Conservation (phyloP, 2,888 invertebrate species). For the Hemicrepidius hirtus region DNA sequence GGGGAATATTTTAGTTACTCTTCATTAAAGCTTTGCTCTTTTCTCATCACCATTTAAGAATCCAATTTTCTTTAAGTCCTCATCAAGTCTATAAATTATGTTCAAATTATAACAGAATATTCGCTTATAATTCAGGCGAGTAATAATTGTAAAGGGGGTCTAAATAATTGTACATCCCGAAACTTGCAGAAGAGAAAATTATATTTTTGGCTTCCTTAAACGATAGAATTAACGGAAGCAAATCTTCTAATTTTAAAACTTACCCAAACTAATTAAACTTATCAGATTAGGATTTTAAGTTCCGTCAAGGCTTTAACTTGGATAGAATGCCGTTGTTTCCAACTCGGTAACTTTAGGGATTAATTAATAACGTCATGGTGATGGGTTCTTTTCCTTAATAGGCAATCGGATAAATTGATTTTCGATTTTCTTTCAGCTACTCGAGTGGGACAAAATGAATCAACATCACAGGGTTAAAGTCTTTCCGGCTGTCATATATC, state of each 20-base stretch:
- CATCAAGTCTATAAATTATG: slow-evolving; percentile 24
- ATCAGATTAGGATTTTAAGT: slow-evolving; percentile 45
- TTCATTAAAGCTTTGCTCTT: not conserved
- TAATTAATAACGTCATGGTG: slow-evolving; percentile 43
- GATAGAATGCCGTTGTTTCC: slow-evolving; percentile 37
- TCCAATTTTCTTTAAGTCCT: slow-evolving; percentile 13
- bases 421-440: slow-evolving; percentile 17
- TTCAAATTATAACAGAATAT: slow-evolving; percentile 8
- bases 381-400: slow-evolving; percentile 23
- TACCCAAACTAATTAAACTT: slow-evolving; percentile 48
- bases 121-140: slow-evolving; percentile 8
- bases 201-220: slow-evolving; percentile 21
- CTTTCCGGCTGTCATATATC: too few species aligned
- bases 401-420: slow-evolving; percentile 22
- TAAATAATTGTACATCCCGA: slow-evolving; percentile 17
- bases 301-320: slow-evolving; percentile 34
- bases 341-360: slow-evolving; percentile 39
- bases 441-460: too few species aligned
- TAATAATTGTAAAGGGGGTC: slow-evolving; percentile 21
- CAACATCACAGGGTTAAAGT: too few species aligned
- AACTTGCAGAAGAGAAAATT: not conserved
- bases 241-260: slow-evolving; percentile 45
- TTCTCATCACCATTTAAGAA: slow-evolving; percentile 1
- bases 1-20: not conserved
- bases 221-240: slow-evolving; percentile 36